phyloP scores from a whole-genome alignment of 1,140 invertebrate genomes.

The Drosophila sulfurigaster region DNA sequence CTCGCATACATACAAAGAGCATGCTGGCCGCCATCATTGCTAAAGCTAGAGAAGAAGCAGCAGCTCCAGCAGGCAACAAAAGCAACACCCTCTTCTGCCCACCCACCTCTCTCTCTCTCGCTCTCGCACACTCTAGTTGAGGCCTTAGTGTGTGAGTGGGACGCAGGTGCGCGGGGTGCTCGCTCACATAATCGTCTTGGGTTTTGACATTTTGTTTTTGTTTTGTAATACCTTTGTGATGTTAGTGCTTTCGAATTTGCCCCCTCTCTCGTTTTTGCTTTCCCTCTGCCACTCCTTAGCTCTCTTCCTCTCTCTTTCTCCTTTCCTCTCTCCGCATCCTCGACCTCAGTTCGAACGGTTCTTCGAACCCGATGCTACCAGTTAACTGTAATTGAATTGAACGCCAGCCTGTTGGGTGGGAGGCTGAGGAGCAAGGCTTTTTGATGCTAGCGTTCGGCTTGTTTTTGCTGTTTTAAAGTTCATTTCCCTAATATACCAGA shows the following conservation, averaged over 20 bases:
- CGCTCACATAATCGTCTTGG: constrained; percentile 83
- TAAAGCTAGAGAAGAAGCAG: constrained; percentile 34
- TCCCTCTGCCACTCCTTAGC: not conserved
- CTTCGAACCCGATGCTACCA: constrained; percentile 31
- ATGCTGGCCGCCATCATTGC: constrained; percentile 74
- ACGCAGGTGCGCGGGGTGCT: constrained; percentile 70
- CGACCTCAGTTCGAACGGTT: constrained; percentile 9
- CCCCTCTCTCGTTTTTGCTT: not conserved
- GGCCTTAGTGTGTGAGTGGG: constrained; percentile 13
- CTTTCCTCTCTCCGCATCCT: not conserved
- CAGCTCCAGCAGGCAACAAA: constrained; percentile 4
- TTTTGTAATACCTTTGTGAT: constrained; percentile 84
- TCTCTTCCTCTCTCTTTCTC: not conserved
- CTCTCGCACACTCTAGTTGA: not conserved
- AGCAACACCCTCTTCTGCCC: constrained; percentile 14
- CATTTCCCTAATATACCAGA: constrained; percentile 17
- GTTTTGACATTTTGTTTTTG: constrained; percentile 85
- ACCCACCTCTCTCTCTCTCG: not conserved
- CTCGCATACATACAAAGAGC: constrained; percentile 38
- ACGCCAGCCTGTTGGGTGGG: constrained; percentile 36
- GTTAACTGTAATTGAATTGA: constrained; percentile 81
- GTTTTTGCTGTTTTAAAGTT: constrained; percentile 26
- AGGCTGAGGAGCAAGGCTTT: not conserved
- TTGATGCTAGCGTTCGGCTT: not conserved
- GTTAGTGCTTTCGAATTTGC: constrained; percentile 68